phyloP scores from a whole-genome alignment of 2,113 vertebrate species.

The Cyprinus carpio region DNA sequence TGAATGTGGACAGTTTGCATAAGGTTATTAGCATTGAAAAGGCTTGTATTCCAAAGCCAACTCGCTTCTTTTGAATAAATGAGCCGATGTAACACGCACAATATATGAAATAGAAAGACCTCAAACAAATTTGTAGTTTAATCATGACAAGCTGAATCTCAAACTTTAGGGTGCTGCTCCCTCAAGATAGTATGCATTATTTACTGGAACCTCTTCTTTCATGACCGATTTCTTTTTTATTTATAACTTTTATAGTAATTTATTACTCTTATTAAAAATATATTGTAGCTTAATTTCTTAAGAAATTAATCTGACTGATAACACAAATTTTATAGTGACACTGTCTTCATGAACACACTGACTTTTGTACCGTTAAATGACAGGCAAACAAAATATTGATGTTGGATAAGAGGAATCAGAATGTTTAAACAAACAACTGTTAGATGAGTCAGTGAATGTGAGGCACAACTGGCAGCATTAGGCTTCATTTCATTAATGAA shows the following conservation, averaged over 20 bases:
- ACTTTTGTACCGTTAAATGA: neutral
- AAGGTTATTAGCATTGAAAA: conserved; percentile 13
- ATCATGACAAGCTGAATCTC: neutral
- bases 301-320: too few relatives aligned
- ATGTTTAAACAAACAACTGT: neutral
- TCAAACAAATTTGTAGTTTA: neutral
- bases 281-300: too few relatives aligned
- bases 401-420: neutral
- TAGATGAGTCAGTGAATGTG: neutral
- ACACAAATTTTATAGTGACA: too few relatives aligned
- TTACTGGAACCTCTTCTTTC: too few relatives aligned
- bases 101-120: neutral
- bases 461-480: too few relatives aligned
- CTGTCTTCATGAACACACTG: neutral
- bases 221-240: too few relatives aligned
- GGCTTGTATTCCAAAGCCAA: conserved; percentile 5
- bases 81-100: neutral
- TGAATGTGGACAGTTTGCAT: neutral
- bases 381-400: neutral
- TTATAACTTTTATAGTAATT: too few relatives aligned
- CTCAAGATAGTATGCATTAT: too few relatives aligned
- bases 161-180: neutral
- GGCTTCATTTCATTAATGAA: neutral
- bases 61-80: conserved; percentile 3
- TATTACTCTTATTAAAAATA: too few relatives aligned